Evolutionary conservation across 2,888 invertebrate genomes (phyloP).

Genomic region (Omphaloscelis lunosa): DNA sequence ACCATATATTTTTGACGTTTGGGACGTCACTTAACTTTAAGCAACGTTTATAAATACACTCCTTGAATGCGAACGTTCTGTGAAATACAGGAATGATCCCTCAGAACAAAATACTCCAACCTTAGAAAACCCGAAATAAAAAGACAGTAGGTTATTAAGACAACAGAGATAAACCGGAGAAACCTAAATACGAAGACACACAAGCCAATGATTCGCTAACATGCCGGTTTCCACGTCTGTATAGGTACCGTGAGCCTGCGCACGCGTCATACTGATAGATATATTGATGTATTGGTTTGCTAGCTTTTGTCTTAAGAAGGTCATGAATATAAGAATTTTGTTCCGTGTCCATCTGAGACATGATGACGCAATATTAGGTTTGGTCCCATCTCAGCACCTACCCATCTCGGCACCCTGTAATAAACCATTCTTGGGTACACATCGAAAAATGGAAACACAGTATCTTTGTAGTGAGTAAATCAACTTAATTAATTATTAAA

Average conservation of each 20-base stretch:
- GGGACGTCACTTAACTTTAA: no score
- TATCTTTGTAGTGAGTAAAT: no score
- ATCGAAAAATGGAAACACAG: no score
- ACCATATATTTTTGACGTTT: no score
- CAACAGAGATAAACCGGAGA: constrained; percentile 42
- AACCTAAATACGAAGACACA: constrained; percentile 29
- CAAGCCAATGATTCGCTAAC: constrained; percentile 40
- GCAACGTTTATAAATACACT: no score
- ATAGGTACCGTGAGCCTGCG: constrained; percentile 29
- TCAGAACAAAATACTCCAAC: not conserved
- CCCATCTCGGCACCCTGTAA: no score
- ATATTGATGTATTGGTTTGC: constrained; percentile 17
- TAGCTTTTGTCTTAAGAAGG: constrained; percentile 33
- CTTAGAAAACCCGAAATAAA: not conserved
- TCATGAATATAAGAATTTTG: constrained; percentile 36
- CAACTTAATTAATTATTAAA: no score
- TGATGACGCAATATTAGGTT: not conserved
- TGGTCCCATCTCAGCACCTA: no score
- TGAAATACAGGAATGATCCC: rapidly evolving
- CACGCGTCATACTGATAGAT: constrained; percentile 25
- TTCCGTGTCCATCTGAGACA: constrained; percentile 15
- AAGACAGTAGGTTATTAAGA: constrained; percentile 27
- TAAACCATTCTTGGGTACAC: no score
- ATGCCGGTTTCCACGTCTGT: constrained; percentile 66
- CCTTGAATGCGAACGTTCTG: no score